Base-by-base conservation (phyloP, 1,140 invertebrate genomes). In the Elysia chlorotica region DNA sequence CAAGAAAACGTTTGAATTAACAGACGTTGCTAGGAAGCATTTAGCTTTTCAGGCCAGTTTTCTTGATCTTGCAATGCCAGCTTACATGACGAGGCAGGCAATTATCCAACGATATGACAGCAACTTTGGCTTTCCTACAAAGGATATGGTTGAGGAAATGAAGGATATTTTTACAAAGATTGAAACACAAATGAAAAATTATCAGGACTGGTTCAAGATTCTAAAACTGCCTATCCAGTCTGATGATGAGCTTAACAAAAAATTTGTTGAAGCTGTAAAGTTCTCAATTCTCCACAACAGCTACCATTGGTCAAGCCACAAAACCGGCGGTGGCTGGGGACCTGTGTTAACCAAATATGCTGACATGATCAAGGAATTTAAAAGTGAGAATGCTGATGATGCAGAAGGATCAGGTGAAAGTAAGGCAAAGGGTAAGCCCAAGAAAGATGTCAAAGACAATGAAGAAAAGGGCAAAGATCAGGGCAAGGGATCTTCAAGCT, bases 21-120 rank as follows among this genome's bases (percentile, higher is more conserved):
- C 82, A 23, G 70, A 66, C 1, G 79, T 83, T 31, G 81, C 80
- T 68, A 67, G 82, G 23, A 83, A 83, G 67, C 62, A 81, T 17
- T 57, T 83, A 30, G 82, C 82, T 17, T 83, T 83, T 56, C 82
- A 83, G 38, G 82, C 82, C 2, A 56, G 81, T 25, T 83, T 83
- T 63, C 61, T 83, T 70, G 81, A 82, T 48, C 82, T 83, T 31
- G 82, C 82, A 19, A 76, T 80, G 76, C 82, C 82, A 10, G 74
- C 72, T 10, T 72, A 73, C 2, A 78, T 76, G 73, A 76, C 71
- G 10, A 54, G 72, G 53, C 59, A 76, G 21, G 75, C 80, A 1
- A 37, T 83, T 14, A 74, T 80, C 1, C 65, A 78, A 37, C 73
- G 81, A 6, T 83, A 83, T 38, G 82, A 83, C 66, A 70, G 72